A percentile compares a stretch with the other conserved stretches of the same genome.
Conservation (phyloP, 2,797 vertebrate species). For the Nannoperca australis region DNA sequence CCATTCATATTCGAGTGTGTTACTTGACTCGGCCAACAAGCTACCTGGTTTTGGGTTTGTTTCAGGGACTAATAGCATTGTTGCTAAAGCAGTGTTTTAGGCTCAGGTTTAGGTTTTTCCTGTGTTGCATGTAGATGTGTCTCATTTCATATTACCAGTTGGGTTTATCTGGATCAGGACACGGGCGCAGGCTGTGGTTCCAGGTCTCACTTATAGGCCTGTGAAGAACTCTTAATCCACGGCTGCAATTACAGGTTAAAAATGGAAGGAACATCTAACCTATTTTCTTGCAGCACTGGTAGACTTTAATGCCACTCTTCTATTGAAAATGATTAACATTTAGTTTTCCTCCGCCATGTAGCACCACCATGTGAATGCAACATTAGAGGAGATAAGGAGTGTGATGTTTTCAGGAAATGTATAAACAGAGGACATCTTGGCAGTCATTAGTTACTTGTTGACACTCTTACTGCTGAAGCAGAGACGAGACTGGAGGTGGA, state of each 20-base stretch:
- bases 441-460: conserved; percentile 77
- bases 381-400: conserved; percentile 43
- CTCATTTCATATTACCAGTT: not conserved
- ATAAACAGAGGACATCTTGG: conserved; percentile 64
- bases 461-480: conserved; percentile 56
- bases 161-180: not conserved
- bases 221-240: not conserved
- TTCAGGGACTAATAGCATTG: not conserved
- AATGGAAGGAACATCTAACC: not conserved
- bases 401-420: conserved; percentile 64
- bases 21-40: not conserved
- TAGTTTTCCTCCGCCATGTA: conserved; percentile 4
- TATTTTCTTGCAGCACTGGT: not conserved
- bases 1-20: not conserved
- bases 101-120: not conserved
- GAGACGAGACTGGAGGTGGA: conserved; percentile 68
- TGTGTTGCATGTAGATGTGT: not conserved
- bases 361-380: conserved; percentile 12
- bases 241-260: not conserved
- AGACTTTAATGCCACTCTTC: not conserved
- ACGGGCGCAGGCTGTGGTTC: not conserved
- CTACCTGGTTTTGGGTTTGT: not conserved
- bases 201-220: too few species aligned
- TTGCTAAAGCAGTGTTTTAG: not conserved
- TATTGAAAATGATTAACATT: conserved; percentile 33